Evolutionary conservation across 2,888 invertebrate species (phyloP).

Genomic region (Augochlorella aurata): DNA sequence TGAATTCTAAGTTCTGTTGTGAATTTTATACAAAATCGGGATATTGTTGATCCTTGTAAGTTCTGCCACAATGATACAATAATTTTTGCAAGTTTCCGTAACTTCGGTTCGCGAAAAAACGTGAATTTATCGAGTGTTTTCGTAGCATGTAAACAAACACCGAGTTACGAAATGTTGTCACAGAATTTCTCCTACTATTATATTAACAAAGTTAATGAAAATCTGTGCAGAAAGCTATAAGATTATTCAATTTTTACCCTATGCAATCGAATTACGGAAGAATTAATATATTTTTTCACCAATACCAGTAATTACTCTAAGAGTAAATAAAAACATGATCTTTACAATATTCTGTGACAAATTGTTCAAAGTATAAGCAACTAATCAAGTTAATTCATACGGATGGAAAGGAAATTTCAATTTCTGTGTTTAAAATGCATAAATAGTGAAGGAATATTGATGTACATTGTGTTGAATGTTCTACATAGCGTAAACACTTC

Average conservation of each 20-base stretch:
- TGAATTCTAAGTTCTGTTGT: slow-evolving; percentile 78
- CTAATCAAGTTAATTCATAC: background rate
- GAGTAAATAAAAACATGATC: background rate
- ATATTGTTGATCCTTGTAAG: slow-evolving; percentile 70
- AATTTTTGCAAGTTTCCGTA: slow-evolving; percentile 13
- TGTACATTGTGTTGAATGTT: slow-evolving; percentile 14
- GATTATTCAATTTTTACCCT: background rate
- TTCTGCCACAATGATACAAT: slow-evolving; percentile 30
- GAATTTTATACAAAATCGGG: slow-evolving; percentile 68
- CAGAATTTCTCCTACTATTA: slow-evolving; percentile 38
- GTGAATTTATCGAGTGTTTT: slow-evolving; percentile 41
- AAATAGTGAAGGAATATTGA: background rate
- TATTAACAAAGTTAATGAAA: background rate
- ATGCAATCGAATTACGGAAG: background rate
- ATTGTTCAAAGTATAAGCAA: background rate
- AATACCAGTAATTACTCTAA: background rate
- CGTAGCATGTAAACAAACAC: slow-evolving; percentile 68
- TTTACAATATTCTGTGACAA: background rate
- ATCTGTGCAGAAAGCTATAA: background rate
- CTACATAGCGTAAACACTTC: slow-evolving; percentile 31
- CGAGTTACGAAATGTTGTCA: slow-evolving; percentile 48
- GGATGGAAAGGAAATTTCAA: background rate
- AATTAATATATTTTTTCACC: background rate
- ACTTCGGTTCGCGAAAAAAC: slow-evolving; percentile 16
- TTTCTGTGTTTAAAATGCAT: background rate